Base-by-base conservation (phyloP, 1,140 invertebrate species). In the Heterodera schachtii region DNA sequence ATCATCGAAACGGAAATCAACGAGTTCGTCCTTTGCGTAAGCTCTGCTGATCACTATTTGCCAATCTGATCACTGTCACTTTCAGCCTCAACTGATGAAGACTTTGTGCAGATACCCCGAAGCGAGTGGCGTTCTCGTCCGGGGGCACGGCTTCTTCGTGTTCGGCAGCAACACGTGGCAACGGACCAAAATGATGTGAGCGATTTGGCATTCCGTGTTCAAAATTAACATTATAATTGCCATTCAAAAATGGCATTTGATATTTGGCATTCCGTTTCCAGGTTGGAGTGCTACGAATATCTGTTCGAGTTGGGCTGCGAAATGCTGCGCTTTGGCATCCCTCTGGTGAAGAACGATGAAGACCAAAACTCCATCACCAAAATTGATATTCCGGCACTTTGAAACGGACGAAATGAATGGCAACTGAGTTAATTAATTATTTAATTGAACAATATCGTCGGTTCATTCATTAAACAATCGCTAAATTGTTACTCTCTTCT, bases 271-370 rank as follows among this genome's bases (percentile, higher is more conserved):
- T 71, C 11, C 11, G 49, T 46, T 16, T 41, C 13, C 44, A 83
- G 82, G 82, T 7, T 81, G 43, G 82, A 83, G 46, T 83, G 82
- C 66, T 83, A 83, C 60, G 82, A 83, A 41, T 83, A 83, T 52
- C 46, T 83, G 43, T 85, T 83, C 52, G 82, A 83, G 66, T 66
- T 83, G 16, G 84, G 73, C 41, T 83, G 82, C 69, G 75, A 81
- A 31, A 83, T 83, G 82, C 79, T 82, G 3, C 81, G 77, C 66
- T 60, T 64, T 46, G 69, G 69, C 52, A 79, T 83, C 31, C 81
- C 82, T 8, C 21, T 83, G 41, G 69, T 71, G 69, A 46, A 71
- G 6, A 71, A 19, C 11, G 69, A 46, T 41, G 69, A 71, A 19
- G 41, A 71, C 69, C 41, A 43, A 41, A 71, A 43, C 31, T 41